Percentiles rank a stretch among this genome's conserved stretches.
These are phyloP conservation scores for Cyrtorhinus lividipennis DNA, from an alignment of 1,140 invertebrate genomes.

Conservation along the genomic window DNA sequence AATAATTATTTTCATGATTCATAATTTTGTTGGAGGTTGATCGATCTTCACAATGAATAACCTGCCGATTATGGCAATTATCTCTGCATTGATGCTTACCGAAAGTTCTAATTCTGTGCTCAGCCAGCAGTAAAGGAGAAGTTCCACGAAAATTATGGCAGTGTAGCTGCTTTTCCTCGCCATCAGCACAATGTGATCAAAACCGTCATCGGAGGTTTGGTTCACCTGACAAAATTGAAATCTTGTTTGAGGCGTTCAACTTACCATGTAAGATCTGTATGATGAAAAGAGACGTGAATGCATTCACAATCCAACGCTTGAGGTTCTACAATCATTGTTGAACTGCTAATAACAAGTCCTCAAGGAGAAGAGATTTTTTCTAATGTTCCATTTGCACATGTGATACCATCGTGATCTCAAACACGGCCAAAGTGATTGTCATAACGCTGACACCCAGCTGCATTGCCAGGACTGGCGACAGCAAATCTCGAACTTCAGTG, in stretches of 20 bases:
- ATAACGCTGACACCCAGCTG: not conserved
- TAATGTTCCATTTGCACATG: too few relatives aligned
- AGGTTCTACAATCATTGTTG: too few relatives aligned
- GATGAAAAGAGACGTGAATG: too few relatives aligned
- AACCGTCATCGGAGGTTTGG: not conserved
- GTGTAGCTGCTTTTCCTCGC: constrained; percentile 5
- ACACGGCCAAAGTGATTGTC: not conserved
- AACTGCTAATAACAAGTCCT: too few relatives aligned
- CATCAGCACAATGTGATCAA: not conserved
- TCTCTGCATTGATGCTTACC: not conserved
- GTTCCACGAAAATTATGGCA: not conserved
- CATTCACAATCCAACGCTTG: too few relatives aligned
- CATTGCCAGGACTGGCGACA: not conserved
- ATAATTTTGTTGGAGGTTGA: not conserved
- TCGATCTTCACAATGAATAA: not conserved
- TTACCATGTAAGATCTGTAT: too few relatives aligned
- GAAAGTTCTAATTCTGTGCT: not conserved
- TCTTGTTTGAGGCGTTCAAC: too few relatives aligned
- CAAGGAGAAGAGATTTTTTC: too few relatives aligned
- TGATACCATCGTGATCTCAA: constrained; percentile 5
- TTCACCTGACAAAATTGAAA: not conserved
- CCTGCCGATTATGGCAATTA: not conserved
- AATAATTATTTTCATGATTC: not conserved
- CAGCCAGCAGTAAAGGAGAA: constrained; percentile 5
- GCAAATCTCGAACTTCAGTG: not conserved